phyloP scores from a whole-genome alignment of 2,113 vertebrate genomes.

The Pogona vitticeps region DNA sequence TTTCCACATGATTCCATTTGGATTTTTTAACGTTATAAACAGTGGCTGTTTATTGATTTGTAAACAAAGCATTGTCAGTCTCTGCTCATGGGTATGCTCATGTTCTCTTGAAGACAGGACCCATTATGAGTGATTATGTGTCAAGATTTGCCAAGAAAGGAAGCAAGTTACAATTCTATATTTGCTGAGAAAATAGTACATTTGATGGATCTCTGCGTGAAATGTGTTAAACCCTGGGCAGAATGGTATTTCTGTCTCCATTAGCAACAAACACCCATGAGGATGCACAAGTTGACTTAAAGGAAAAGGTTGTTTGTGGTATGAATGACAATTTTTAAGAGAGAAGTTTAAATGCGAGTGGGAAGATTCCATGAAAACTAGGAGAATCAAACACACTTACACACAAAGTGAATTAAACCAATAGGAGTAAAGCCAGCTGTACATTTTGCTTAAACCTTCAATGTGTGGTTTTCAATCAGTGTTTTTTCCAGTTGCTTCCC shows the following conservation, averaged over 20 bases:
- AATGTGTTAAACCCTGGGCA: slow-evolving; percentile 75
- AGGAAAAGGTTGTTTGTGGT: slow-evolving; percentile 61
- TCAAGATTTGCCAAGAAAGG: slow-evolving; percentile 72
- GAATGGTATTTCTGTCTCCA: slow-evolving; percentile 75
- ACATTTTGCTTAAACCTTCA: slow-evolving; percentile 19
- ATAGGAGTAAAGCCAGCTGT: not conserved
- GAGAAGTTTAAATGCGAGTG: slow-evolving; percentile 38
- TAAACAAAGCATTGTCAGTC: slow-evolving; percentile 61
- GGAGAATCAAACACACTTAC: not conserved
- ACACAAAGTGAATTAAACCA: slow-evolving; percentile 19
- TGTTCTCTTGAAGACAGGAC: slow-evolving; percentile 53
- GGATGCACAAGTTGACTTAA: slow-evolving; percentile 55
- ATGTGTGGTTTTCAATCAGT: not conserved
- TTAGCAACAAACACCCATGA: slow-evolving; percentile 68
- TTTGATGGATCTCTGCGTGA: slow-evolving; percentile 68
- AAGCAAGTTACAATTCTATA: slow-evolving; percentile 65
- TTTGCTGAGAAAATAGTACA: slow-evolving; percentile 63
- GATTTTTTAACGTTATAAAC: slow-evolving; percentile 60
- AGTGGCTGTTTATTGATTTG: slow-evolving; percentile 68
- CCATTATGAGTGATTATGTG: slow-evolving; percentile 71
- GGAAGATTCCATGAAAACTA: slow-evolving; percentile 8
- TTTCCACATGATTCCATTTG: slow-evolving; percentile 46
- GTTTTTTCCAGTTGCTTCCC: not conserved
- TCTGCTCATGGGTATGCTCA: slow-evolving; percentile 44
- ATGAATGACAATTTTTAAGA: slow-evolving; percentile 69